Percentiles rank a stretch among this genome's conserved stretches.
phyloP scores from a whole-genome alignment of 2,888 invertebrate genomes.

The Polyommatus iphigenia region DNA sequence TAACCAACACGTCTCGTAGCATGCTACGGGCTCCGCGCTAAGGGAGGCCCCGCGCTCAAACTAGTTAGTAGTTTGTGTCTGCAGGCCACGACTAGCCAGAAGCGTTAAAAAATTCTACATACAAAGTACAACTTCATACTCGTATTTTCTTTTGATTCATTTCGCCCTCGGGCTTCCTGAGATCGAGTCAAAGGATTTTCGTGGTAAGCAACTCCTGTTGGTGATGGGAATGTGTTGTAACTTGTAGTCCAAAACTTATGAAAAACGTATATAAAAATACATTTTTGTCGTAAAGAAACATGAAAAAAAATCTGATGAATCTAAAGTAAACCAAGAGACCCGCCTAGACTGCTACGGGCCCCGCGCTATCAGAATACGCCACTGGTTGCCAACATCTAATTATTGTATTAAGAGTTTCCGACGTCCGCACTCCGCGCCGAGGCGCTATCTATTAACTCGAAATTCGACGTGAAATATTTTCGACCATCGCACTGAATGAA shows the following conservation, averaged over 20 bases:
- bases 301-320: not conserved
- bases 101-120: too few relatives aligned
- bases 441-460: not conserved
- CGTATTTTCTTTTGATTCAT: too few relatives aligned
- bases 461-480: not conserved
- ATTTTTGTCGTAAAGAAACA: not conserved
- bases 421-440: not conserved
- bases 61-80: not conserved
- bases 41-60: too few relatives aligned
- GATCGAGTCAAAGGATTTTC: too few relatives aligned
- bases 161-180: too few relatives aligned
- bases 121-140: too few relatives aligned
- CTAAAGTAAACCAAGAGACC: not conserved
- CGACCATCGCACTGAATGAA: not conserved
- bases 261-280: too few relatives aligned
- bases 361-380: not conserved
- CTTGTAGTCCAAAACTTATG: too few relatives aligned
- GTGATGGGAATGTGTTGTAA: too few relatives aligned
- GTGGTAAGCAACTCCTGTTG: too few relatives aligned
- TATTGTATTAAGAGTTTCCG: slow-evolving; percentile 28
- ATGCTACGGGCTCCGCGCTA: not conserved
- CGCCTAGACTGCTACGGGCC: not conserved
- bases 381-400: slow-evolving; percentile 23
- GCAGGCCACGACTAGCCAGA: not conserved
- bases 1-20: not conserved